Conservation (phyloP, 2,113 vertebrate species). For the Campylorhamphus procurvoides region DNA sequence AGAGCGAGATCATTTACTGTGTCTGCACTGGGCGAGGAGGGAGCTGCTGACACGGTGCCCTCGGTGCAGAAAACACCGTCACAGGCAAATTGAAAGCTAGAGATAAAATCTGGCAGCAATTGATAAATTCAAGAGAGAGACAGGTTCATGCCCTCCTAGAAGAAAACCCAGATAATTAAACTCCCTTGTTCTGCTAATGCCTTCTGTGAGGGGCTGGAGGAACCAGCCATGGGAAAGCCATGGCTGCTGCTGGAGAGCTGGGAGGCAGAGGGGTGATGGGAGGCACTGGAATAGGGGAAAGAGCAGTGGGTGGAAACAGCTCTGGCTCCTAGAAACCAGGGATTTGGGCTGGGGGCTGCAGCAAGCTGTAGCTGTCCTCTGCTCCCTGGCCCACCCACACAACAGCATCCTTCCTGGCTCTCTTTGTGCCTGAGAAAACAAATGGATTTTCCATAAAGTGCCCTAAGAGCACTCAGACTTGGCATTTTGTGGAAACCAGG, state of each 20-base stretch:
- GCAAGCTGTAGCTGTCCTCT: not conserved
- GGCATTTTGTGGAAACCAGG: not conserved
- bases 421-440: not conserved
- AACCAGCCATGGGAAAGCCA: not conserved
- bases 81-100: slow-evolving; percentile 15
- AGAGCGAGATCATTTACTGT: not conserved
- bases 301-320: not conserved
- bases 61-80: not conserved
- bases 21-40: not conserved
- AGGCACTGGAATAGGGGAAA: not conserved
- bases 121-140: slow-evolving; percentile 37
- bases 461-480: not conserved
- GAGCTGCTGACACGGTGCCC: not conserved
- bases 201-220: not conserved
- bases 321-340: not conserved
- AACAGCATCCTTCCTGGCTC: not conserved
- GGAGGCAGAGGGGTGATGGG: not conserved
- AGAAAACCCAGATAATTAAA: slow-evolving; percentile 54
- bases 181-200: not conserved
- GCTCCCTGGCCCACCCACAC: not conserved
- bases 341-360: not conserved
- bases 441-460: not conserved
- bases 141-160: slow-evolving; percentile 38
- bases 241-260: not conserved
- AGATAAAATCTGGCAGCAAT: slow-evolving; percentile 28